Conservation (phyloP, 2,888 invertebrate genomes). For the Busseola fusca region DNA sequence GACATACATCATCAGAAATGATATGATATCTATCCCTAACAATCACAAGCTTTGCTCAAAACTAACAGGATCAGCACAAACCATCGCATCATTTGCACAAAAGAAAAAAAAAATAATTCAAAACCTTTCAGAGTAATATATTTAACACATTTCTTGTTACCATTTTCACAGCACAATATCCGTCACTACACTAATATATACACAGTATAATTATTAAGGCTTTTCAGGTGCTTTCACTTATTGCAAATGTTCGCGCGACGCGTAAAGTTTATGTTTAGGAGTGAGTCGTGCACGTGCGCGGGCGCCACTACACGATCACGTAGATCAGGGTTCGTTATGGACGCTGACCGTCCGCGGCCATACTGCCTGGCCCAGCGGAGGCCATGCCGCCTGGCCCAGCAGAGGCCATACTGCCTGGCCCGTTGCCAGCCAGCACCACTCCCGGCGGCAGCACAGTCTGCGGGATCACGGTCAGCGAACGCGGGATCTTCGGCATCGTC, state of each 20-base stretch:
- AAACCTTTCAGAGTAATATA: constrained; percentile 71
- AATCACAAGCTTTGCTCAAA: constrained; percentile 37
- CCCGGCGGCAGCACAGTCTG: constrained; percentile 80
- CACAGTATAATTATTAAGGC: constrained; percentile 86
- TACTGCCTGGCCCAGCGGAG: constrained; percentile 28
- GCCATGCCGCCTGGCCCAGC: constrained; percentile 39
- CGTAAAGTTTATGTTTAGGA: constrained; percentile 43
- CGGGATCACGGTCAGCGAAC: constrained; percentile 94
- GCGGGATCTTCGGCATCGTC: constrained; percentile 94
- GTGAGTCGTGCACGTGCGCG: constrained; percentile 58
- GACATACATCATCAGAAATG: constrained; percentile 36
- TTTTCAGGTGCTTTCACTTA: constrained; percentile 74
- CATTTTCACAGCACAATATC: constrained; percentile 79
- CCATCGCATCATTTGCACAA: constrained; percentile 84
- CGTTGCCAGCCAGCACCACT: constrained; percentile 39
- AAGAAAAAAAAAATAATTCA: constrained; percentile 67
- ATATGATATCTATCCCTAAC: constrained; percentile 43
- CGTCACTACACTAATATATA: constrained; percentile 82
- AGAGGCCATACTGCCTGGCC: constrained; percentile 26
- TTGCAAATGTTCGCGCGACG: constrained; percentile 58
- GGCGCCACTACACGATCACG: constrained; percentile 76
- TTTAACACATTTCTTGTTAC: constrained; percentile 75
- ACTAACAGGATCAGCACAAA: constrained; percentile 47
- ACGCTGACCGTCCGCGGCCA: constrained; percentile 55
- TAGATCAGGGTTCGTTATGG: constrained; percentile 82